Conservation (phyloP, 1,140 invertebrate species). For the Dreissena rostriformis region DNA sequence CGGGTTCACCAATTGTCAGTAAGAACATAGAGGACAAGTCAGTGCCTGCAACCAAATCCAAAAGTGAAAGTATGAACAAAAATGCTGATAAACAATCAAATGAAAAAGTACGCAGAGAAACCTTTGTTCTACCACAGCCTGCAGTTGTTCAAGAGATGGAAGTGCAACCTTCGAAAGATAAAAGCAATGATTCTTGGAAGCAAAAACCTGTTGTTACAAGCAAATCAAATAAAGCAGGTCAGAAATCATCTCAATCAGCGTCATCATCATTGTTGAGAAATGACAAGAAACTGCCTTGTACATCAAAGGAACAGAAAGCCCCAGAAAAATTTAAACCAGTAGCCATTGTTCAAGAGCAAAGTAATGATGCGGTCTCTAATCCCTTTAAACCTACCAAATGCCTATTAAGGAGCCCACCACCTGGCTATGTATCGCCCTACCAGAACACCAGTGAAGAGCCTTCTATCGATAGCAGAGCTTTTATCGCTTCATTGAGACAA, state of each 20-base stretch:
- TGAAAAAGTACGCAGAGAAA: slow-evolving; percentile 2
- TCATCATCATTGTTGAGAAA: no score
- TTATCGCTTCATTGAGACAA: slow-evolving; percentile 36
- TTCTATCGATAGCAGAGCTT: slow-evolving; percentile 24
- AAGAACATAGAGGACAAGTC: slow-evolving; percentile 12
- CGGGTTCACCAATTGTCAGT: slow-evolving; percentile 32
- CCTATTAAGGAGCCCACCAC: slow-evolving; percentile 25
- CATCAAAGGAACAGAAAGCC: no score
- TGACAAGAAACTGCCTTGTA: no score
- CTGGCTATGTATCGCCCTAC: neutral
- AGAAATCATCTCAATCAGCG: no score
- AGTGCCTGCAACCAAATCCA: neutral
- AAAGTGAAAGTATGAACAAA: neutral
- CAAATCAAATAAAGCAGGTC: no score
- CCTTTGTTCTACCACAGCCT: slow-evolving; percentile 30
- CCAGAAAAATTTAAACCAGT: no score
- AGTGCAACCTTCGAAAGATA: neutral
- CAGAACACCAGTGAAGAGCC: slow-evolving; percentile 8
- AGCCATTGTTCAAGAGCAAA: neutral
- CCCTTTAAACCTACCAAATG: slow-evolving; percentile 47
- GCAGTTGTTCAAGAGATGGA: neutral
- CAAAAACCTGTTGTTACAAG: neutral
- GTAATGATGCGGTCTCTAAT: neutral
- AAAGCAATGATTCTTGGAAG: neutral
- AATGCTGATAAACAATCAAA: neutral